These are phyloP conservation scores for Magallana ariakensis DNA, from an alignment of 1,140 invertebrate genomes.

Conservation along the genomic window DNA sequence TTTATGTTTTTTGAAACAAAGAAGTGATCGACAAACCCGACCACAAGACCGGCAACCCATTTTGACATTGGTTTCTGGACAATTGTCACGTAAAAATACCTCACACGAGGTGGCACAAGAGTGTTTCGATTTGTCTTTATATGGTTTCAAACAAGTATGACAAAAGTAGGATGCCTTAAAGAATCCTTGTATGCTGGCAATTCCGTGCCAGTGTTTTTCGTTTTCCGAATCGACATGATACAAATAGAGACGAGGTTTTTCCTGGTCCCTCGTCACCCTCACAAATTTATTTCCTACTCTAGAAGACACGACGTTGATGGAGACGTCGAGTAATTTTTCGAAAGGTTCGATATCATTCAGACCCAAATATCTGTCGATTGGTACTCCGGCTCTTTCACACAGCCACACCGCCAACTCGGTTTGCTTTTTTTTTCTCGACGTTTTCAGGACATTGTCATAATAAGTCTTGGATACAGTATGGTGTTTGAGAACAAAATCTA, in stretches of 20 bases:
- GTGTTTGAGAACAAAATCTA: slow-evolving; percentile 33
- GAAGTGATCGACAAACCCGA: slow-evolving; percentile 23
- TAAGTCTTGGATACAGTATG: neutral
- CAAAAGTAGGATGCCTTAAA: slow-evolving; percentile 46
- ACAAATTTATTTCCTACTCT: slow-evolving; percentile 51
- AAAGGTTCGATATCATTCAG: slow-evolving; percentile 49
- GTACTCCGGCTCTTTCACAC: slow-evolving; percentile 40
- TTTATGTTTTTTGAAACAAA: slow-evolving; percentile 33
- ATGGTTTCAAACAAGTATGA: slow-evolving; percentile 45
- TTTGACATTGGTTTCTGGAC: neutral
- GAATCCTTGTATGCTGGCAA: slow-evolving; percentile 43
- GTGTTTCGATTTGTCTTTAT: slow-evolving; percentile 36
- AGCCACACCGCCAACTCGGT: slow-evolving; percentile 34
- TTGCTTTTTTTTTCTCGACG: slow-evolving; percentile 32
- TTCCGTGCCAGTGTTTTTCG: slow-evolving; percentile 43
- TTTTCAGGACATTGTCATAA: slow-evolving; percentile 34
- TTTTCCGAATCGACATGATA: slow-evolving; percentile 41
- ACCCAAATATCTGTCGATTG: slow-evolving; percentile 20
- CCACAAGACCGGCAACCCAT: slow-evolving; percentile 28
- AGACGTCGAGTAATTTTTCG: slow-evolving; percentile 41
- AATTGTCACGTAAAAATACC: slow-evolving; percentile 17
- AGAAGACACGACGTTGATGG: slow-evolving; percentile 37
- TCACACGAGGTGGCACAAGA: slow-evolving; percentile 30
- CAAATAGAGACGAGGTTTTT: slow-evolving; percentile 40
- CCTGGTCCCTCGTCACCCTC: slow-evolving; percentile 15